phyloP scores from a whole-genome alignment of 2,113 vertebrate genomes.

The Pardalotus punctatus region DNA sequence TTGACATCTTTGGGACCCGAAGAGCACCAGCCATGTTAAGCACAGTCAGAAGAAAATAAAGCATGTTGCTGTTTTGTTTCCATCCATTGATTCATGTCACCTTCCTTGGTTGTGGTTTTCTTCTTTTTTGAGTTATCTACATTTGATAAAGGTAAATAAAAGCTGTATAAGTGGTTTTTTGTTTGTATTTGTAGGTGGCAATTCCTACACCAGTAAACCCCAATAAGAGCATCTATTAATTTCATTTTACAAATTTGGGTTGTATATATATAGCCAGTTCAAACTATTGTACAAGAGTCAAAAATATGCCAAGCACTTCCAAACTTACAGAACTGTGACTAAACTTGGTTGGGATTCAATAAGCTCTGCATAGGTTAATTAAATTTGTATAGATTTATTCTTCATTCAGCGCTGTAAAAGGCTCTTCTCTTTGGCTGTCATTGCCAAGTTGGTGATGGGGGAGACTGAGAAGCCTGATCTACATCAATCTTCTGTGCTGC shows the following conservation, averaged over 20 bases:
- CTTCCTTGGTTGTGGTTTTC: not conserved
- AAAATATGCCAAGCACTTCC: slow-evolving; percentile 45
- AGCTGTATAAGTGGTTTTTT: not conserved
- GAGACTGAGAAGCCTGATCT: slow-evolving; percentile 54
- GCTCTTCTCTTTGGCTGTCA: slow-evolving; percentile 22
- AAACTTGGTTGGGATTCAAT: slow-evolving; percentile 53
- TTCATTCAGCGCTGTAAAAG: slow-evolving; percentile 43
- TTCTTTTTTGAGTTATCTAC: not conserved
- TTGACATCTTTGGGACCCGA: not conserved
- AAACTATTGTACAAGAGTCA: not conserved
- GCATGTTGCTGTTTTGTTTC: not conserved
- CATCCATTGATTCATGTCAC: not conserved
- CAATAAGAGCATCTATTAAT: not conserved
- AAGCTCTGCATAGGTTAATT: slow-evolving; percentile 71
- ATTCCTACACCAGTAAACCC: not conserved
- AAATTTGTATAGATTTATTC: slow-evolving; percentile 74
- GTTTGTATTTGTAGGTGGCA: not conserved
- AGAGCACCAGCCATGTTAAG: not conserved
- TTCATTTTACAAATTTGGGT: not conserved
- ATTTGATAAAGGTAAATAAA: not conserved
- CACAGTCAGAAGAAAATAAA: not conserved
- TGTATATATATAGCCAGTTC: not conserved
- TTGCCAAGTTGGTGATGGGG: slow-evolving; percentile 50
- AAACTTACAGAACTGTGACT: slow-evolving; percentile 60
- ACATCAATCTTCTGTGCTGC: slow-evolving; percentile 33